Evolutionary conservation across 2,113 vertebrate genomes (phyloP).

Genomic region (Heterotis niloticus): DNA sequence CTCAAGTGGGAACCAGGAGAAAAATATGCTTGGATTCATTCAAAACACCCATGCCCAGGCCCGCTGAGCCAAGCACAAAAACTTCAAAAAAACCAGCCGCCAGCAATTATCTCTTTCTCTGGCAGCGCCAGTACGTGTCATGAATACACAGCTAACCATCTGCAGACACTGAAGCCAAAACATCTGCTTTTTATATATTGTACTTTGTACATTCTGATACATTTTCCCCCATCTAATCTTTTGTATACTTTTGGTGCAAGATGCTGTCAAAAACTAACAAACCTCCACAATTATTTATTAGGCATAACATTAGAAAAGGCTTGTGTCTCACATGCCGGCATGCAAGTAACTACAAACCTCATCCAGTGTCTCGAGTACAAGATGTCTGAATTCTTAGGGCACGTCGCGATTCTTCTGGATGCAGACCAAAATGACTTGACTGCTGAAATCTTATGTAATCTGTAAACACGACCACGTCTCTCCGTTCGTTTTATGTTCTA

Average conservation of each 20-base stretch:
- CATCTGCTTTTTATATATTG: constrained; percentile 73
- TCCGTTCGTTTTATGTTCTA: not conserved
- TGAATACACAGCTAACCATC: constrained; percentile 61
- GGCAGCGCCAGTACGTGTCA: constrained; percentile 46
- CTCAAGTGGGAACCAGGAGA: constrained; percentile 30
- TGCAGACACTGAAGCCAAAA: constrained; percentile 56
- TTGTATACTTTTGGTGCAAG: constrained; percentile 30
- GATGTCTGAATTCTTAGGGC: too few relatives aligned
- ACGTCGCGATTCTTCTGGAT: too few relatives aligned
- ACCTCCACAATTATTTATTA: constrained; percentile 12
- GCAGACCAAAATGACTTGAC: not conserved
- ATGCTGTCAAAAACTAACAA: not conserved
- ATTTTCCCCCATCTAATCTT: constrained; percentile 41
- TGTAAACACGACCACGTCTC: constrained; percentile 37
- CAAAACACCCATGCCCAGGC: constrained; percentile 14
- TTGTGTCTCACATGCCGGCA: too few relatives aligned
- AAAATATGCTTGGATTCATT: constrained; percentile 23
- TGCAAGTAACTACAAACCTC: too few relatives aligned
- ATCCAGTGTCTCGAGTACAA: not conserved
- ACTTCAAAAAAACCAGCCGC: constrained; percentile 46
- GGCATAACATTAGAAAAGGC: not conserved
- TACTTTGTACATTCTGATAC: constrained; percentile 62
- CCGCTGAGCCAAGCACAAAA: constrained; percentile 38
- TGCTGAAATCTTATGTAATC: constrained; percentile 36
- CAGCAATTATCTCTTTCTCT: constrained; percentile 53